Evolutionary conservation across 2,113 vertebrate species (phyloP), one percentile per base, ranked within the genome.

Genomic region (Tiliqua scincoides): DNA sequence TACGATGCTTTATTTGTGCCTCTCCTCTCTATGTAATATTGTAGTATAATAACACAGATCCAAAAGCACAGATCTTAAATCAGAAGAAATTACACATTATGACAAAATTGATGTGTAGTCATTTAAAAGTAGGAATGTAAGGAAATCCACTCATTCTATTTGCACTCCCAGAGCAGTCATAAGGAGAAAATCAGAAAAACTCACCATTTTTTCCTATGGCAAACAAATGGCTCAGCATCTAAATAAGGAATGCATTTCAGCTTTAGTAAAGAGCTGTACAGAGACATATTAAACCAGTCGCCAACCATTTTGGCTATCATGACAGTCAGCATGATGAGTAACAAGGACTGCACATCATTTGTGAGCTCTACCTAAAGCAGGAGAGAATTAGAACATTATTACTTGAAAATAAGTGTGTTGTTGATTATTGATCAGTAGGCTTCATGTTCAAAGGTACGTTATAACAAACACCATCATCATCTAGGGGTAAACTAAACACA

Each of bases 231-330:
- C 8, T 93, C 89, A 54, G 90, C 79, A 32, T 94, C 87, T 81
- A 93, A 83, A 83, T 48, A 91, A 7, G 87, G 92, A 89, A 96
- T 94, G 68, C 43, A 90, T 81, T 94, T 94, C 89, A 95, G 80
- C 48, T 93, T 90, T 89, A 88, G 80, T 14, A 95, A 86, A n/a
- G 89, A 95, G 21, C 85, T 90, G 75, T 93, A 93, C 27, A 96
- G 74, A 1, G 92, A 89, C n/a, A 52, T 0, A 0, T 0, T 93
- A 80, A 95, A 94, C 37, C 87, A 91, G 82, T 91, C 88, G 30
- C 85, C 91, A n/a, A 75, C 63, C 76, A 85, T 83, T 87, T 80
- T 92, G 65, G 91, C 93, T 85, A 88, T 35, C 89, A 87, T 68
- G 80, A 93, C 88, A 79, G 93, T 79, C 73, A 93, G 54, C 91